phyloP scores from a whole-genome alignment of 2,888 invertebrate genomes.

The Gymnoscelis rufifasciata region DNA sequence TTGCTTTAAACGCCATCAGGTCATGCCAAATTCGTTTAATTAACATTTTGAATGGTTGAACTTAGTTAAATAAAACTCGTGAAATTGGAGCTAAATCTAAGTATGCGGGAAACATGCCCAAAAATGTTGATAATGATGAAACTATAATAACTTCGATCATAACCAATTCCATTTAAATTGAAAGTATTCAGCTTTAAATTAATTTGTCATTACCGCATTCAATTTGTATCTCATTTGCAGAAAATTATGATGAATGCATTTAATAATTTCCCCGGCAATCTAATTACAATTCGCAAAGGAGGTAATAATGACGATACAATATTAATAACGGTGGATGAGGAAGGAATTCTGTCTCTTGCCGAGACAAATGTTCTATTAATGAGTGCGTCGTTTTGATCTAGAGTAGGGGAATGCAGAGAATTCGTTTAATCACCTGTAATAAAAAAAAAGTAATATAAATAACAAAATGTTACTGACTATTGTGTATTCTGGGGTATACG shows the following conservation, averaged over 20 bases:
- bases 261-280: conserved; percentile 38
- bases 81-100: no score
- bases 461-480: no score
- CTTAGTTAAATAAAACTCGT: not conserved
- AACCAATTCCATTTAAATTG: not conserved
- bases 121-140: not conserved
- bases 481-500: no score
- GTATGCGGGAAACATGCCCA: no score
- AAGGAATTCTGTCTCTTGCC: conserved; percentile 63
- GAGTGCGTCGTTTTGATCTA: conserved; percentile 50
- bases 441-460: no score
- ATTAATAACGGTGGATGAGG: conserved; percentile 66
- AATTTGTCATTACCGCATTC: not conserved
- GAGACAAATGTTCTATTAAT: conserved; percentile 75
- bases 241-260: conserved; percentile 30
- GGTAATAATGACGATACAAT: conserved; percentile 54
- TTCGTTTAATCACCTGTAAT: not conserved
- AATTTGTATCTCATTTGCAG: conserved; percentile 10
- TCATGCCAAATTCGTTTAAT: no score
- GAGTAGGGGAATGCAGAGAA: conserved; percentile 25
- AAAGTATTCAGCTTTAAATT: not conserved
- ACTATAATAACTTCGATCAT: not conserved
- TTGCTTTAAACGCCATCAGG: no score
- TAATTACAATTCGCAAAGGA: conserved; percentile 54
- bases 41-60: no score